Evolutionary conservation across 2,888 invertebrate species (phyloP).

Genomic region (Pterostichus madidus): DNA sequence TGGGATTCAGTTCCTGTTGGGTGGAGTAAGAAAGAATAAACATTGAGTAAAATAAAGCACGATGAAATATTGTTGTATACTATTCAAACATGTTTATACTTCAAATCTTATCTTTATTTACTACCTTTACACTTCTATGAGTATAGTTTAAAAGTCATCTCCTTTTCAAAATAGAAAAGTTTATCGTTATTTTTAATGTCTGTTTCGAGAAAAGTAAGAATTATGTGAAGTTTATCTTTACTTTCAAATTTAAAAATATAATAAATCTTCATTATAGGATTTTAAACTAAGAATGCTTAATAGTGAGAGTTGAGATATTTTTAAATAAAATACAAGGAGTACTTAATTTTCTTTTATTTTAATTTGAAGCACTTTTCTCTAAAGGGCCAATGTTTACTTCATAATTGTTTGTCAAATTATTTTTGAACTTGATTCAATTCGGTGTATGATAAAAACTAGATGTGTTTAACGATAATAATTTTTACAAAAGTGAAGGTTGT

Average conservation of each 20-base stretch:
- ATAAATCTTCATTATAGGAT: constrained; percentile 1
- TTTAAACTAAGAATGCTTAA: neutral
- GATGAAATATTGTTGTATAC: neutral
- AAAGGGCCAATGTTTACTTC: too few species aligned
- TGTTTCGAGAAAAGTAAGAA: neutral
- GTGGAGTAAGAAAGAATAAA: too few species aligned
- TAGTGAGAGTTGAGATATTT: neutral
- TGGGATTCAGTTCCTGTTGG: too few species aligned
- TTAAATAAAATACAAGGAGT: too few species aligned
- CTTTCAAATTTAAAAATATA: constrained; percentile 32
- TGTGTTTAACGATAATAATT: too few species aligned
- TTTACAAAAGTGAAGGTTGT: too few species aligned
- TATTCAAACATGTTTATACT: constrained; percentile 19
- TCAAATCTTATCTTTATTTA: constrained; percentile 24
- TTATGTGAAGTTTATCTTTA: constrained; percentile 21
- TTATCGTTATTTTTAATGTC: neutral
- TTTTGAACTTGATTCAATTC: too few species aligned
- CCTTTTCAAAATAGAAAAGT: constrained; percentile 29
- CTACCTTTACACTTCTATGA: neutral
- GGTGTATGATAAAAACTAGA: too few species aligned
- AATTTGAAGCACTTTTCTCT: too few species aligned
- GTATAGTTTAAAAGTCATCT: neutral
- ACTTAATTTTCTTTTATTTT: too few species aligned
- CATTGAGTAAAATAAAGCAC: too few species aligned
- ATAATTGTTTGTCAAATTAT: too few species aligned